Conservation (phyloP, 2,888 invertebrate genomes). For the Lithophane socia region DNA sequence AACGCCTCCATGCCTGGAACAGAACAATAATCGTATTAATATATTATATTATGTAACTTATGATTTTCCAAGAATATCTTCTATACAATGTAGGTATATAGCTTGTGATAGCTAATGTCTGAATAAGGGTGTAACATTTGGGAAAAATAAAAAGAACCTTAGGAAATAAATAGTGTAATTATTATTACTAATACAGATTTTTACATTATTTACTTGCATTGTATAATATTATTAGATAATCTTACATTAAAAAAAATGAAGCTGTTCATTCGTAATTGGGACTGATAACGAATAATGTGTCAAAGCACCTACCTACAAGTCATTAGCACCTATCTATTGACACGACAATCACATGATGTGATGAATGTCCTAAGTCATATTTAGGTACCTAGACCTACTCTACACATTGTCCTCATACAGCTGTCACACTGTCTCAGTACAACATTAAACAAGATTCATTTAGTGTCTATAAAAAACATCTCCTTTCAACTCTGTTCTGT, state of each 20-base stretch:
- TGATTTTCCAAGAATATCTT: neutral
- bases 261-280: neutral
- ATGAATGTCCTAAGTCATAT: neutral
- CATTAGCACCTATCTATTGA: constrained; percentile 9
- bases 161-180: constrained; percentile 29
- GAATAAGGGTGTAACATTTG: neutral
- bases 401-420: neutral
- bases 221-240: neutral
- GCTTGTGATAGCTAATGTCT: neutral
- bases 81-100: constrained; percentile 1
- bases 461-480: constrained; percentile 71
- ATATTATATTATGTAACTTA: neutral
- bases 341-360: neutral
- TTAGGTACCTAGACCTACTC: constrained; percentile 7
- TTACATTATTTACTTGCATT: constrained; percentile 12
- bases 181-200: neutral
- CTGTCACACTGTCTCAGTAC: neutral
- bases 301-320: constrained; percentile 4
- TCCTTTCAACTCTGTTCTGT: constrained; percentile 74
- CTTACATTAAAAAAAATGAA: neutral
- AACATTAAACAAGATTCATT: neutral
- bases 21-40: constrained; percentile 6
- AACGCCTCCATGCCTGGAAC: constrained; percentile 96
- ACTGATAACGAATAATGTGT: neutral
- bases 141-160: constrained; percentile 6